These are phyloP conservation scores for Oscheius myriophilus DNA, from an alignment of 2,888 invertebrate genomes.

Conservation along the genomic window DNA sequence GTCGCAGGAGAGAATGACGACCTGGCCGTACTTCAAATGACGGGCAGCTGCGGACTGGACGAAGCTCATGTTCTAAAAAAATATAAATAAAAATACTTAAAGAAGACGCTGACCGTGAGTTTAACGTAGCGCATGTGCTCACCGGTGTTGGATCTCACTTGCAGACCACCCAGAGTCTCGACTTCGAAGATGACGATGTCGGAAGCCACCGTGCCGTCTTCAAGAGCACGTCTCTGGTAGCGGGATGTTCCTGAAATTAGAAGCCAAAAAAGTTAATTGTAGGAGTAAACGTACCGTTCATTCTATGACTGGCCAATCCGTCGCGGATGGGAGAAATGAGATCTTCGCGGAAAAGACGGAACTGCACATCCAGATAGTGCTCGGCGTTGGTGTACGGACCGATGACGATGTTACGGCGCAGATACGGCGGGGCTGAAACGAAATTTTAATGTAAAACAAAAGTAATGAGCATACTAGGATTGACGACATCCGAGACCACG, in stretches of 20 bases:
- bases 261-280: too few species aligned
- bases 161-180: slow-evolving; percentile 38
- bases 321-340: slow-evolving; percentile 81
- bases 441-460: background rate
- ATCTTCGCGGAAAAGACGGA: slow-evolving; percentile 83
- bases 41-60: slow-evolving; percentile 70
- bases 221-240: slow-evolving; percentile 26
- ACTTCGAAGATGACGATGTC: slow-evolving; percentile 26
- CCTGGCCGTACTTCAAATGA: slow-evolving; percentile 80
- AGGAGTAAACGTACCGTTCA: background rate
- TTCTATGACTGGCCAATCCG: slow-evolving; percentile 74
- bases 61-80: slow-evolving; percentile 8
- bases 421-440: slow-evolving; percentile 71
- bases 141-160: slow-evolving; percentile 44
- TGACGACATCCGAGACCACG: slow-evolving; percentile 60
- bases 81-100: background rate
- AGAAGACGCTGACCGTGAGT: slow-evolving; percentile 22
- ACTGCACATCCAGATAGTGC: slow-evolving; percentile 84
- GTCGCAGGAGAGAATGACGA: slow-evolving; percentile 80
- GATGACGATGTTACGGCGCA: slow-evolving; percentile 77
- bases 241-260: slow-evolving; percentile 19
- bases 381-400: slow-evolving; percentile 78
- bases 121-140: slow-evolving; percentile 32
- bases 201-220: background rate
- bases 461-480: background rate